Evolutionary conservation across 2,888 invertebrate genomes (phyloP), one percentile per base, ranked within the genome.

Genomic region (Stegophylla sp.): DNA sequence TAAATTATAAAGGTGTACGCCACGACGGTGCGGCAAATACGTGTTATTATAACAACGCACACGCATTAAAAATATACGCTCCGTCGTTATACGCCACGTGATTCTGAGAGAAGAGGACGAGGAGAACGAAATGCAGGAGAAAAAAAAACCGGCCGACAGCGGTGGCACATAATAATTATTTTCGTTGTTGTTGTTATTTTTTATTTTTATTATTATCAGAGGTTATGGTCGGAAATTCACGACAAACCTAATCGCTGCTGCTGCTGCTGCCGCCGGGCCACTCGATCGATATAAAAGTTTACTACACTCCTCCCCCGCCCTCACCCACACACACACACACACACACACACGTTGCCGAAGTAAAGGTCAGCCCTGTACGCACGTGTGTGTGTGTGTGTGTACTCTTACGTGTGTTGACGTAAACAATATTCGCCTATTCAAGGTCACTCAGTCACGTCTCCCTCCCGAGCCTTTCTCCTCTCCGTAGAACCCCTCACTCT

Each of bases 221-320:
- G 73, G 73, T 74, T 63, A 74, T 63, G 61, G 45, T 48, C 48
- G 20, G 34, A 74, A 74, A 74, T 61, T 61, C 45, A 74, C 56
- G 43, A n/a, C n/a, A n/a, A n/a, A n/a, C n/a, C n/a, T n/a, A n/a
- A n/a, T 15, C 59, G 73, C 28, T 59, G 23, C 15, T 17, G 41
- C 41, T 17, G 53, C 41, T 23, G 56, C 56, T 10, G 56, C 20
- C 45, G 61, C 28, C 48, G 45, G 73, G 43, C 28, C 28, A 61
- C 61, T 7, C 48, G 48, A 74, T 74, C 74, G 73, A 73, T 73
- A 73, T 73, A 73, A 73, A 73, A 61, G n/a, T 69, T 53, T 34
- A 13, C 28, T 73, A 4, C 26, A 28, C 20, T 34, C n/a, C 20
- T 7, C 61, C 43, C 45, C n/a, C 59, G n/a, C 34, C 34, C 34